phyloP scores from a whole-genome alignment of 2,113 vertebrate species.

The Mormoops blainvillei region DNA sequence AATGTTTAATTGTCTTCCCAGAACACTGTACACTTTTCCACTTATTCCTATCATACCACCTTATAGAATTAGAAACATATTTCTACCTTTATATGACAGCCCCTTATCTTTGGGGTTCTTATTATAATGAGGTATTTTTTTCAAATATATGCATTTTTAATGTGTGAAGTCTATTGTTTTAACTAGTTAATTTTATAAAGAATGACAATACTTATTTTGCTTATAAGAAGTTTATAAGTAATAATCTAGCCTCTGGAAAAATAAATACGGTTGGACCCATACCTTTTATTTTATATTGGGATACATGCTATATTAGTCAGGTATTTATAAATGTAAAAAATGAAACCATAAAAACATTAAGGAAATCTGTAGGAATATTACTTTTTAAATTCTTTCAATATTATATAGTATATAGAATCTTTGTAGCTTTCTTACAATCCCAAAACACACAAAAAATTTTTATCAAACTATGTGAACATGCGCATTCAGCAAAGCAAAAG shows the following conservation, averaged over 20 bases:
- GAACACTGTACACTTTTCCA: neutral
- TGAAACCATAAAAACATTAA: neutral
- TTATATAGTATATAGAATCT: neutral
- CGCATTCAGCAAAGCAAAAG: neutral
- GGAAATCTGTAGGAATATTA: neutral
- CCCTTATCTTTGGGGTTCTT: neutral
- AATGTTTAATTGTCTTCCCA: neutral
- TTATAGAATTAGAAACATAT: neutral
- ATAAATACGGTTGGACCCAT: neutral
- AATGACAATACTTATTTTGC: neutral
- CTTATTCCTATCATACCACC: neutral
- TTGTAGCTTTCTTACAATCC: neutral
- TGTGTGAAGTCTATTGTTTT: neutral
- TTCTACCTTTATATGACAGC: neutral
- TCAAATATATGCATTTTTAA: neutral
- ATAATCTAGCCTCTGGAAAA: neutral
- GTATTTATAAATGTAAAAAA: neutral
- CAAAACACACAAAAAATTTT: neutral
- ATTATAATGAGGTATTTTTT: neutral
- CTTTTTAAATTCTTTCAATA: neutral
- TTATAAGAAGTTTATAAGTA: neutral
- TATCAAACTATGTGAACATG: neutral
- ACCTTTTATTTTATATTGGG: neutral
- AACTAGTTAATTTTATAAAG: neutral
- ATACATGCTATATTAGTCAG: neutral